Percentiles rank a stretch among this genome's conserved stretches.
These are phyloP conservation scores for Pelodiscus sinensis DNA, from an alignment of 2,113 vertebrate genomes.

Conservation along the genomic window DNA sequence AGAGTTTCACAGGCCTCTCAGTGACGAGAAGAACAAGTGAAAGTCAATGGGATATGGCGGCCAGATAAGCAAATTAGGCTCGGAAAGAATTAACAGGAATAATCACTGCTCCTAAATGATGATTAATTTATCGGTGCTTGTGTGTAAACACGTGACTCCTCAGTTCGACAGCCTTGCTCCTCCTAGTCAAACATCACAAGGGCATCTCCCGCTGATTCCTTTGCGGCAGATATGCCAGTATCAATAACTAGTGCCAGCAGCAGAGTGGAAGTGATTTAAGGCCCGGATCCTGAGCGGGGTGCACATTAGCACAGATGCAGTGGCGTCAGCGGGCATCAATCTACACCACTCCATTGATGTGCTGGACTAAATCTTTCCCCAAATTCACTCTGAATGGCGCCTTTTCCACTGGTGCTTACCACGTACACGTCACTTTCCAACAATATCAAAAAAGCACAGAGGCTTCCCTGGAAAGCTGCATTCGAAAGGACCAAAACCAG, in stretches of 20 bases:
- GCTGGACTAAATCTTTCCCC: background rate
- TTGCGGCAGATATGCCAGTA: background rate
- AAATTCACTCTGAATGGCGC: background rate
- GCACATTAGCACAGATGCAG: background rate
- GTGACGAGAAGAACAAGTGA: slow-evolving; percentile 50
- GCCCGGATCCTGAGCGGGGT: background rate
- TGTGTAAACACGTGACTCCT: background rate
- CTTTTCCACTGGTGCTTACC: background rate
- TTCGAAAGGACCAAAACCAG: background rate
- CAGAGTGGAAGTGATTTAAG: background rate
- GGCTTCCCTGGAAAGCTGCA: background rate
- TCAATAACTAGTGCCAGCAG: background rate
- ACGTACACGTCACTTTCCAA: background rate
- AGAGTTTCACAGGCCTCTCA: slow-evolving; percentile 50
- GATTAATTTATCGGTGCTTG: background rate
- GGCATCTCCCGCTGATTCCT: background rate
- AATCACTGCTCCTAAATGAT: background rate
- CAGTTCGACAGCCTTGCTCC: background rate
- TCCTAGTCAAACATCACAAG: background rate
- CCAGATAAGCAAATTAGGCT: slow-evolving; percentile 21
- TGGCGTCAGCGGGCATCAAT: too few relatives aligned
- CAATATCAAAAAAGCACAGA: background rate
- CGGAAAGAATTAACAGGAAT: slow-evolving; percentile 10
- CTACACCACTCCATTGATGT: background rate
- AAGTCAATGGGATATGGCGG: background rate